These are phyloP conservation scores for Parascotia fuliginaria DNA, from an alignment of 2,888 invertebrate species.

Conservation along the genomic window DNA sequence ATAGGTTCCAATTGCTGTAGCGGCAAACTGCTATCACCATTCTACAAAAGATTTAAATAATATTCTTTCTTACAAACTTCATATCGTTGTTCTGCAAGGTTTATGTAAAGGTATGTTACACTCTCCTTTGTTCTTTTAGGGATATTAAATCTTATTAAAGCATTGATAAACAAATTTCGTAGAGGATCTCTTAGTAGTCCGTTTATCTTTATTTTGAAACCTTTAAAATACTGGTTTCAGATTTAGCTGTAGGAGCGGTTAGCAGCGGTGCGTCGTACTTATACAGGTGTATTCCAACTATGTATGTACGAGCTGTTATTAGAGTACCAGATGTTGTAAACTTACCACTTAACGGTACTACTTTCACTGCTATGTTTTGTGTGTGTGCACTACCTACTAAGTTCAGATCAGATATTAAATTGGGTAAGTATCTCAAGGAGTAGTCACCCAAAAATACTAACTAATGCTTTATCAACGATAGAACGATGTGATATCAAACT, in stretches of 20 bases:
- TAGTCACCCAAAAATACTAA: no score
- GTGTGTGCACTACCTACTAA: constrained; percentile 52
- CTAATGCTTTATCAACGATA: no score
- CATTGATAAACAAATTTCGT: no score
- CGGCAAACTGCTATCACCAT: no score
- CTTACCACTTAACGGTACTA: constrained; percentile 66
- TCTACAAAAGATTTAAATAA: no score
- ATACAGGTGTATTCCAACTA: constrained; percentile 76
- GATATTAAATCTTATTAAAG: no score
- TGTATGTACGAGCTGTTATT: constrained; percentile 60
- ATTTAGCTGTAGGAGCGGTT: constrained; percentile 87
- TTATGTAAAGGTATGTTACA: no score
- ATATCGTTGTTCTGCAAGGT: no score
- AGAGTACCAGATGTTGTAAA: constrained; percentile 68
- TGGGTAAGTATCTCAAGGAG: constrained; percentile 58
- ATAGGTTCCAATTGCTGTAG: no score
- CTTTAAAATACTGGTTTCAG: constrained; percentile 53
- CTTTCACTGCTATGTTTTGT: constrained; percentile 73
- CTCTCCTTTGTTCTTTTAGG: no score
- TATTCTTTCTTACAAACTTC: no score
- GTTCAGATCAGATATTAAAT: constrained; percentile 55
- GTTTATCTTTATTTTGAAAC: background rate
- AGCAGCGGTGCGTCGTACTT: constrained; percentile 83
- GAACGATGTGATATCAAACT: no score
- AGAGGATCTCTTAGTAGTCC: background rate